Base-by-base conservation (phyloP, 2,113 vertebrate species). In the Heterotis niloticus region DNA sequence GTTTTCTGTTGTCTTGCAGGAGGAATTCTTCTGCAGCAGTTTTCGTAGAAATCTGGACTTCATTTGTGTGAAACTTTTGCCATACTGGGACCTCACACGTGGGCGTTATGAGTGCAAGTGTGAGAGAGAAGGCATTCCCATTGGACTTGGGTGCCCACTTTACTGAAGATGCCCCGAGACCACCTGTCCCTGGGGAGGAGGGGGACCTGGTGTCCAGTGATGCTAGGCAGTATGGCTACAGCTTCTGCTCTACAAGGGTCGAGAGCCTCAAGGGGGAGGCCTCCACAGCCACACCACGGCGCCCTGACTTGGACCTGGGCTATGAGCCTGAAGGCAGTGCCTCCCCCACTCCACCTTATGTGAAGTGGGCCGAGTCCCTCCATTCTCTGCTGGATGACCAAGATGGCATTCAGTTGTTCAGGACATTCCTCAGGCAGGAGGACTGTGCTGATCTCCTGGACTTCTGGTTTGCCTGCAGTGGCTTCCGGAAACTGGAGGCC, bases 391-490 rank as follows among this genome's bases (percentile, higher is more conserved):
- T 99, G 78, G 98, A 98, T 1, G 98, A 99, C 83, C 95, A 96
- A 84, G 98, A 99, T 1, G 98, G 98, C 71, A 99, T 95, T 83
- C 92, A 95, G 85, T 92, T 99, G 81, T 99, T 99, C 89, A 89
- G 92, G 84, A 93, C 92, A 85, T 99, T 99, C 89, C 91, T 99
- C 84, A 93, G 91, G 81, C 95, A 96, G 88, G 95, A 97, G 91
- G 93, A 93, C 81, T 96, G 95, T 13, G 94, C 93, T 0, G 95
- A 99, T 88, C 89, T 98, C 77, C 90, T 99, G 79, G 97, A 99
- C 88, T 99, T 99, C 89, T 99, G 98, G 98, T 98, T 99, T 18
- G 98, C 97, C 44, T 99, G 98, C 89, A 96, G 94, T 0, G 98
- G 98, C 72, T 99, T 99, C 89, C 89, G 95, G 83, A 96, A 98